Conservation (phyloP, 1,140 invertebrate genomes). For the Ericerus pela region DNA sequence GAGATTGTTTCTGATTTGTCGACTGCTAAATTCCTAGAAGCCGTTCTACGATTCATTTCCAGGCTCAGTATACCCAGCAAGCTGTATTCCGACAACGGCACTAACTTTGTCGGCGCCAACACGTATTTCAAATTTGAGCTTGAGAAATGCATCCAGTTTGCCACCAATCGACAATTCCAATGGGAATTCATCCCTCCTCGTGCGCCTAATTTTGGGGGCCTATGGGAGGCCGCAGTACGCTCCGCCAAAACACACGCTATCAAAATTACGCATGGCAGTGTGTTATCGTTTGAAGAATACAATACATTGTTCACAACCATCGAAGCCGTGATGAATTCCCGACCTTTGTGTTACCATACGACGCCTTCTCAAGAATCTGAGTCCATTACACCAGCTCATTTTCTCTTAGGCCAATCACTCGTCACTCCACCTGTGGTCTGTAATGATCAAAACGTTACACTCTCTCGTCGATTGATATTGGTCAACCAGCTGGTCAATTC, state of each 20-base stretch:
- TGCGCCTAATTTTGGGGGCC: slow-evolving; percentile 24
- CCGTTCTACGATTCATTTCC: slow-evolving; percentile 29
- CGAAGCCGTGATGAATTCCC: slow-evolving; percentile 22
- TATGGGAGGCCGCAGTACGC: slow-evolving; percentile 27
- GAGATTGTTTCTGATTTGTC: slow-evolving; percentile 23
- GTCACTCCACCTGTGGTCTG: slow-evolving; percentile 6
- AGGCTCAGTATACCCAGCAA: slow-evolving; percentile 14
- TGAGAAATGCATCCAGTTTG: not conserved
- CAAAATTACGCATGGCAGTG: slow-evolving; percentile 15
- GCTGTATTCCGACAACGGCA: slow-evolving; percentile 16
- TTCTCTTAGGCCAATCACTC: slow-evolving; percentile 22
- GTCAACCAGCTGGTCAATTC: too few relatives aligned
- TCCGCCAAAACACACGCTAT: slow-evolving; percentile 22
- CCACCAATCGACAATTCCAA: slow-evolving; percentile 23
- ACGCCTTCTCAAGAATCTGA: slow-evolving; percentile 17
- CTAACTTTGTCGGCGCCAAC: slow-evolving; percentile 18
- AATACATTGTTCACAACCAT: slow-evolving; percentile 19
- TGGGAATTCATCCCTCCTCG: slow-evolving; percentile 26
- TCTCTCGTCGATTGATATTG: too few relatives aligned
- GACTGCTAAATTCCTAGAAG: slow-evolving; percentile 22
- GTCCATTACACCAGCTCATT: slow-evolving; percentile 23
- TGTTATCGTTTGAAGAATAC: slow-evolving; percentile 19
- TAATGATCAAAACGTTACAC: too few relatives aligned
- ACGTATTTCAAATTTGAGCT: slow-evolving; percentile 16
- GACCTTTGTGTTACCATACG: slow-evolving; percentile 19